phyloP scores from a whole-genome alignment of 2,888 invertebrate genomes.

The Tubulanus polymorphus region DNA sequence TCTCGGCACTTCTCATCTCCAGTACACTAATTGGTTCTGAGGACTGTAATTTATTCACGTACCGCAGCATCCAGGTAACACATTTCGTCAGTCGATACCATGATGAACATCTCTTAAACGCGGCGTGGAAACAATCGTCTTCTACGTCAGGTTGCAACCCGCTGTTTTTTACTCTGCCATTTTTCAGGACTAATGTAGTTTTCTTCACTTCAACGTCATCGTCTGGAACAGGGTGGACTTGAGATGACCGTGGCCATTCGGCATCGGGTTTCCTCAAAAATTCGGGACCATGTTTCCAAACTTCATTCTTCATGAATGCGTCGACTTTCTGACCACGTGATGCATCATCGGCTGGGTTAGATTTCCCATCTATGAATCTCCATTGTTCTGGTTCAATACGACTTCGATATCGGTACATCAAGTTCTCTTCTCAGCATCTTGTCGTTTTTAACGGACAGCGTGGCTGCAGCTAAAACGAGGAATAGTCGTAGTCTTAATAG shows the following conservation, averaged over 20 bases:
- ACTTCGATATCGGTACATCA: not conserved
- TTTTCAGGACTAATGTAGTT: not conserved
- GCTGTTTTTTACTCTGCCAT: not conserved
- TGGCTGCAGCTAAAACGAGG: not conserved
- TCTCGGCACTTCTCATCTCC: no score
- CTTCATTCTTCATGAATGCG: not conserved
- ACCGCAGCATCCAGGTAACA: not conserved
- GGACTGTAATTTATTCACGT: no score
- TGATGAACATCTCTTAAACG: conserved; percentile 1
- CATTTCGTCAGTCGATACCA: not conserved
- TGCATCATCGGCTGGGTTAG: conserved; percentile 2
- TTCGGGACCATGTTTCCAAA: conserved; percentile 9
- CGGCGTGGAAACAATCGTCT: not conserved
- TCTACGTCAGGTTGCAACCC: not conserved
- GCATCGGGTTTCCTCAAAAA: conserved; percentile 4
- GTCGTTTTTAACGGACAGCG: not conserved
- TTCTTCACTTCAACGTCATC: not conserved
- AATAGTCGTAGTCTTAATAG: no score
- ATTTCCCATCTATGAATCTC: not conserved
- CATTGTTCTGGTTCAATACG: conserved; percentile 2
- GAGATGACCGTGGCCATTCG: conserved; percentile 11
- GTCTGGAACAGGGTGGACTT: not conserved
- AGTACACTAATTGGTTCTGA: no score
- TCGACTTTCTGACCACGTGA: conserved; percentile 5
- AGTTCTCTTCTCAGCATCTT: not conserved